Conservation (phyloP, 2,113 vertebrate genomes). For the Alectura lathami region DNA sequence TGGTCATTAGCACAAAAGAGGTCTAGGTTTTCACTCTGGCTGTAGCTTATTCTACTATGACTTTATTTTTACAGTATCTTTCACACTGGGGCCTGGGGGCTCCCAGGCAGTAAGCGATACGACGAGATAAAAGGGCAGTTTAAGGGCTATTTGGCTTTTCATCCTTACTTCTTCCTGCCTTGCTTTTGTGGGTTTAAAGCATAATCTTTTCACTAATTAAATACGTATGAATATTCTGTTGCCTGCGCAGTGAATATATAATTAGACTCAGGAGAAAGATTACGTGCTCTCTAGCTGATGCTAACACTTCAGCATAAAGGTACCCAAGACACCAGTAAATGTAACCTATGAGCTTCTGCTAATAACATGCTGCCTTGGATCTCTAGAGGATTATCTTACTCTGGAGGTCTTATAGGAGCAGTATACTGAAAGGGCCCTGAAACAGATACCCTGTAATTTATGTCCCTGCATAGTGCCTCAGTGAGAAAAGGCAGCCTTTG, state of each 20-base stretch:
- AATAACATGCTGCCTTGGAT: background rate
- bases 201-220: constrained; percentile 27
- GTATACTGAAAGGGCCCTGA: constrained; percentile 7
- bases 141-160: background rate
- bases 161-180: background rate
- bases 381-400: constrained; percentile 18
- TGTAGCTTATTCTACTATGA: background rate
- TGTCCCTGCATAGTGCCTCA: background rate
- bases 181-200: constrained; percentile 1
- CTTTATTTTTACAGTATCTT: background rate
- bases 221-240: constrained; percentile 21
- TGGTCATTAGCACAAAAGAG: background rate
- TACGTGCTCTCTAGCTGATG: background rate
- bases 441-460: constrained; percentile 36
- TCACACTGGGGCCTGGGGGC: background rate
- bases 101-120: background rate
- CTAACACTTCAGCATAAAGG: background rate
- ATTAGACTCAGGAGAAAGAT: constrained; percentile 35
- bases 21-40: background rate
- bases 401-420: background rate
- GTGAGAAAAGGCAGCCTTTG: background rate
- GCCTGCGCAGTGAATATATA: background rate
- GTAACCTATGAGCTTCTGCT: constrained; percentile 23
- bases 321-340: constrained; percentile 8
- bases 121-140: background rate